phyloP scores from a whole-genome alignment of 2,797 vertebrate genomes.

The Euphonia xanthogaster region DNA sequence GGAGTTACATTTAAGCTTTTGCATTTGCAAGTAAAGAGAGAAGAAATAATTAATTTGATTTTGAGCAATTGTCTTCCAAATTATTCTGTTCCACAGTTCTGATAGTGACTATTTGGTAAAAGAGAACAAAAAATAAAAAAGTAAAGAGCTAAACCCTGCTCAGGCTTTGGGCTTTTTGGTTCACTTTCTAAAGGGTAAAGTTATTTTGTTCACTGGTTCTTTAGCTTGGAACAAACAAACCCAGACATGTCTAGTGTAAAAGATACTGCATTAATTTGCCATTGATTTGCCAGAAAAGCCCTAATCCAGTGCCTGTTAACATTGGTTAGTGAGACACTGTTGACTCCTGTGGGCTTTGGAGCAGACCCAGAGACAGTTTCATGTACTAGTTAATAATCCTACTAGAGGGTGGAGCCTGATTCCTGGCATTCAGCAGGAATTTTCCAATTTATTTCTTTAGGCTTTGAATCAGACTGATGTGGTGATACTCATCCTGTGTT shows the following conservation, averaged over 20 bases:
- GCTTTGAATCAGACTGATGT: not conserved
- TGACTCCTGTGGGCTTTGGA: slow-evolving; percentile 47
- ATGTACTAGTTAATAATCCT: not conserved
- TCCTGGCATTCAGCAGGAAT: not conserved
- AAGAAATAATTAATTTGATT: slow-evolving; percentile 17
- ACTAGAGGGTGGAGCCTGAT: not conserved
- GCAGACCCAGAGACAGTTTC: slow-evolving; percentile 28
- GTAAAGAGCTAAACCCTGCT: not conserved
- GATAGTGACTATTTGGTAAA: not conserved
- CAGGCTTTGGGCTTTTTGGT: not conserved
- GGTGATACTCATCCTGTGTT: not conserved
- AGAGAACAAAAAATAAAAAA: not conserved
- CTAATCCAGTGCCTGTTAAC: not conserved
- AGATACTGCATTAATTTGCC: not conserved
- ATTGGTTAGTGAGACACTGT: not conserved
- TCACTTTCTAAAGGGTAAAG: slow-evolving; percentile 16
- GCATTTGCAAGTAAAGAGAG: not conserved
- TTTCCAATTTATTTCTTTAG: slow-evolving; percentile 23
- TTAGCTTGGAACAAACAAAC: slow-evolving; percentile 30
- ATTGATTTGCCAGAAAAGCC: slow-evolving; percentile 1
- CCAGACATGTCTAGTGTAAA: slow-evolving; percentile 8
- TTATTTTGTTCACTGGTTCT: not conserved
- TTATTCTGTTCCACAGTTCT: not conserved
- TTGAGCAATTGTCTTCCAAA: slow-evolving; percentile 4
- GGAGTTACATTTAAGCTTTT: not conserved